These are phyloP conservation scores for Digitonthophagus gazella DNA, from an alignment of 2,888 invertebrate genomes.

Conservation along the genomic window DNA sequence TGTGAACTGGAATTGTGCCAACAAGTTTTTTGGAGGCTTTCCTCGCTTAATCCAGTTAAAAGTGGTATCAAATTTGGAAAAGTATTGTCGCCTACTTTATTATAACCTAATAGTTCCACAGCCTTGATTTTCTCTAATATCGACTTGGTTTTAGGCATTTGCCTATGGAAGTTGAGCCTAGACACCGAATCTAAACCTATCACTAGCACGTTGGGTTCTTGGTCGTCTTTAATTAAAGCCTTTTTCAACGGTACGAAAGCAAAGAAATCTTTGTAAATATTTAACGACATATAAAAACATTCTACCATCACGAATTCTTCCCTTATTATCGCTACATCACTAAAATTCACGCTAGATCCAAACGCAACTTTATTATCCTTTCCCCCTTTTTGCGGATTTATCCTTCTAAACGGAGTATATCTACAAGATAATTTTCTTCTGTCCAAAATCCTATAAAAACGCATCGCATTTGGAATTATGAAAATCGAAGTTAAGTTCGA, in stretches of 20 bases:
- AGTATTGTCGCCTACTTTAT: conserved; percentile 93
- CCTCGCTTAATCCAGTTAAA: conserved; percentile 67
- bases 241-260: conserved; percentile 56
- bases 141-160: conserved; percentile 71
- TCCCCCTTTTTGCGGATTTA: conserved; percentile 53
- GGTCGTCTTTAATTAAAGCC: conserved; percentile 33
- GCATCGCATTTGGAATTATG: conserved; percentile 53
- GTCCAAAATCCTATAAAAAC: conserved; percentile 54
- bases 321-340: conserved; percentile 46
- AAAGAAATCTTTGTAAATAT: conserved; percentile 68
- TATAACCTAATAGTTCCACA: conserved; percentile 82
- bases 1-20: conserved; percentile 54
- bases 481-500: conserved; percentile 62
- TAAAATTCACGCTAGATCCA: conserved; percentile 50
- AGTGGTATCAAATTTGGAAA: conserved; percentile 86
- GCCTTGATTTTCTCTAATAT: conserved; percentile 62
- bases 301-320: conserved; percentile 69
- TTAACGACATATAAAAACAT: conserved; percentile 55
- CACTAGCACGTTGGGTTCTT: conserved; percentile 66
- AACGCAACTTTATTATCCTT: conserved; percentile 55
- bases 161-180: conserved; percentile 78
- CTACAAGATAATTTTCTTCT: conserved; percentile 58
- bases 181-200: conserved; percentile 86
- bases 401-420: conserved; percentile 60
- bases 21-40: conserved; percentile 65